A percentile compares a stretch with the other conserved stretches of the same genome.
These are phyloP conservation scores for Channallabes apus DNA, from an alignment of 2,797 vertebrate species.

Conservation along the genomic window DNA sequence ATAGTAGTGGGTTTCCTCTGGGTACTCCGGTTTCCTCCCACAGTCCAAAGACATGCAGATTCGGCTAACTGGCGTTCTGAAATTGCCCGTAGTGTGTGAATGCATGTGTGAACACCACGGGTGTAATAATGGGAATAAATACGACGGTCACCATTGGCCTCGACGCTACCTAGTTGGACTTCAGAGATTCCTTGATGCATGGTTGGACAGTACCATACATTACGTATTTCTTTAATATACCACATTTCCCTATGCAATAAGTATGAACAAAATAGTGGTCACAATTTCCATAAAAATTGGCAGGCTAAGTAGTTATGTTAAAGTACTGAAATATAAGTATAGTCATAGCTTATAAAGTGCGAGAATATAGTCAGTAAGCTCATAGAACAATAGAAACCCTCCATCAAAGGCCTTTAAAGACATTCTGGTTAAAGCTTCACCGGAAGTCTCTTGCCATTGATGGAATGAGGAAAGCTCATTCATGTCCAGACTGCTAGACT, in stretches of 20 bases:
- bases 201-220: too few relatives aligned
- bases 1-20: too few relatives aligned
- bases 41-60: too few relatives aligned
- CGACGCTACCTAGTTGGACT: too few relatives aligned
- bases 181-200: too few relatives aligned
- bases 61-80: too few relatives aligned
- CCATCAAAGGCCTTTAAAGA: slow-evolving; percentile 40
- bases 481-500: slow-evolving; percentile 12
- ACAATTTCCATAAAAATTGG: neutral
- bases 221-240: neutral
- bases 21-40: too few relatives aligned
- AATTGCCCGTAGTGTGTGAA: too few relatives aligned
- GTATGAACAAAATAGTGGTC: neutral
- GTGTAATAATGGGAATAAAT: too few relatives aligned
- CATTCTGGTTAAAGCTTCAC: neutral
- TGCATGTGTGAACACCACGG: too few relatives aligned
- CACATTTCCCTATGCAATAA: neutral
- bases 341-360: neutral
- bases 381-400: neutral
- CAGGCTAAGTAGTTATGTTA: neutral
- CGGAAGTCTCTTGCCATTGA: neutral
- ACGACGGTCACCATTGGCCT: too few relatives aligned
- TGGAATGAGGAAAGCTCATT: slow-evolving; percentile 7
- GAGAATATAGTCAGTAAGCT: neutral
- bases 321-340: neutral